Conservation (phyloP, 2,888 invertebrate species). For the Amiota minor region DNA sequence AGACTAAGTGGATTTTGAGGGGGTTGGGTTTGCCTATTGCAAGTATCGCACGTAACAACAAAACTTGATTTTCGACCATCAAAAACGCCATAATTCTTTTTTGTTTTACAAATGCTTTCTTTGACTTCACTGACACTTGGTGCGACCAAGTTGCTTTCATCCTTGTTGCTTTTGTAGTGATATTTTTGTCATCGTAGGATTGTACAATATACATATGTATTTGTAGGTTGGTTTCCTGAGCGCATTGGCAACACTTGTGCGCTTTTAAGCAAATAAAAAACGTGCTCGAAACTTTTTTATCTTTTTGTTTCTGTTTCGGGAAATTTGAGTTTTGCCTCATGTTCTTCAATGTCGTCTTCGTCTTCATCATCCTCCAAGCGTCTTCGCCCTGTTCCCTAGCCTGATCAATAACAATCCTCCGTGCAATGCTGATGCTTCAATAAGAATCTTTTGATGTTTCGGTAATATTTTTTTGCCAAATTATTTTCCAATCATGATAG, state of each 20-base stretch:
- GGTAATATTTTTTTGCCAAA: slow-evolving; percentile 51
- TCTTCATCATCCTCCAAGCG: not conserved
- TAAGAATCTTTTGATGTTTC: slow-evolving; percentile 34
- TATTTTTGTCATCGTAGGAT: not conserved
- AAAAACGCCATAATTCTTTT: slow-evolving; percentile 64
- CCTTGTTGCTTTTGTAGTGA: not conserved
- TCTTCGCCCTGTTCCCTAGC: not conserved
- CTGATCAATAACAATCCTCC: slow-evolving; percentile 10
- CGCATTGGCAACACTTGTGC: slow-evolving; percentile 25
- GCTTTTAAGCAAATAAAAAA: slow-evolving; percentile 44
- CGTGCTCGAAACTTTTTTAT: slow-evolving; percentile 49
- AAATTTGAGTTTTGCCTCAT: not conserved
- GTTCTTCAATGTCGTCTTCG: slow-evolving; percentile 2
- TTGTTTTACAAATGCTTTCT: slow-evolving; percentile 61
- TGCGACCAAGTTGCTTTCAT: not conserved
- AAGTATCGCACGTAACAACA: slow-evolving; percentile 57
- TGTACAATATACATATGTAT: not conserved
- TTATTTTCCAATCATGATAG: slow-evolving; percentile 63
- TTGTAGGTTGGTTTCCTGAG: not conserved
- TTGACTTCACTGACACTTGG: slow-evolving; percentile 49
- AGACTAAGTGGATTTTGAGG: no score
- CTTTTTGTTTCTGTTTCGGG: not conserved
- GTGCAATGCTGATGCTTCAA: not conserved
- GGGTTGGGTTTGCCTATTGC: no score
- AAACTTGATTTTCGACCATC: slow-evolving; percentile 67